phyloP scores from a whole-genome alignment of 1,140 invertebrate species.

The Colletes gigas region DNA sequence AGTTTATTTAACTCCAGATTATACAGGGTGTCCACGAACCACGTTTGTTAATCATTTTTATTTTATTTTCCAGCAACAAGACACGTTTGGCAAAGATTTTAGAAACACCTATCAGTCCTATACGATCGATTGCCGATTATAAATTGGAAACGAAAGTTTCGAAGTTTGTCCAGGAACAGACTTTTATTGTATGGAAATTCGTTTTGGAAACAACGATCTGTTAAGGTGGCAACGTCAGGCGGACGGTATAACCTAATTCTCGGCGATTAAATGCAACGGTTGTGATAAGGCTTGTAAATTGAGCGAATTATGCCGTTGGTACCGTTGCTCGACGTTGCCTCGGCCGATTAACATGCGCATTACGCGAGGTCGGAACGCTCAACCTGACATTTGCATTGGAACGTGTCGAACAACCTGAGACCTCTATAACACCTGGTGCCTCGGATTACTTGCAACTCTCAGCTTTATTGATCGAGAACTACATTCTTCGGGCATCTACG shows the following conservation, averaged over 20 bases:
- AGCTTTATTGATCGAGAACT: slow-evolving; percentile 14
- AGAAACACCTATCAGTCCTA: no score
- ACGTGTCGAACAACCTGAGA: slow-evolving; percentile 73
- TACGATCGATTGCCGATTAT: no score
- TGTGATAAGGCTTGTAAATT: slow-evolving; percentile 80
- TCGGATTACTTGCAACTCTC: slow-evolving; percentile 10
- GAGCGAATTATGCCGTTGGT: slow-evolving; percentile 77
- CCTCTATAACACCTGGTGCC: slow-evolving; percentile 44
- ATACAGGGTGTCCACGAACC: neutral
- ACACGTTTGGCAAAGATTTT: no score
- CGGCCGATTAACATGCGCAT: slow-evolving; percentile 79
- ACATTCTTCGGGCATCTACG: neutral
- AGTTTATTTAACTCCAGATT: neutral
- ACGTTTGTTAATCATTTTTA: no score
- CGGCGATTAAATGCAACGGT: slow-evolving; percentile 76
- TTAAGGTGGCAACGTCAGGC: slow-evolving; percentile 64
- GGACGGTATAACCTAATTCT: slow-evolving; percentile 73
- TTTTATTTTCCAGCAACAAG: no score
- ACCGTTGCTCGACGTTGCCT: slow-evolving; percentile 68
- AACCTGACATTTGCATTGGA: slow-evolving; percentile 77
- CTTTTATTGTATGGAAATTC: slow-evolving; percentile 9
- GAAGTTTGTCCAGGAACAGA: neutral
- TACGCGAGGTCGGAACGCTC: slow-evolving; percentile 71
- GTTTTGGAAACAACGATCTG: slow-evolving; percentile 46
- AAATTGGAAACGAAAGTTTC: neutral